Base-by-base conservation (phyloP, 2,113 vertebrate species). In the Arenaria interpres region DNA sequence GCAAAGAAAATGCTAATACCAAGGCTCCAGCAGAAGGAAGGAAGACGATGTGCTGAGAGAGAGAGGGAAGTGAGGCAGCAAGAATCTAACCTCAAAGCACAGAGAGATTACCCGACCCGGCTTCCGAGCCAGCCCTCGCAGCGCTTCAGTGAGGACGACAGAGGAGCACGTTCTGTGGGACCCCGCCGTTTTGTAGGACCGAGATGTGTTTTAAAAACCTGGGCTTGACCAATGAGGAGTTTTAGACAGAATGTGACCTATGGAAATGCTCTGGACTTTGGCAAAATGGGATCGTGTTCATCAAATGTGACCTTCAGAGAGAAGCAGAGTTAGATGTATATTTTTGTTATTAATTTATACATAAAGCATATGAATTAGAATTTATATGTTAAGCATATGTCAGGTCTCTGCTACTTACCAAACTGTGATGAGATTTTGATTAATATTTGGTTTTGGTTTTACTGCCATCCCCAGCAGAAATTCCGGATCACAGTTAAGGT, bases 31-130 rank as follows among this genome's bases (percentile, higher is more conserved):
- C 48, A 57, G 83, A 88, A 91, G 91, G 91, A 94, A 94, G 50
- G 62, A 53, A 33, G 67, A 72, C 22, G n/a, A 59, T 0, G 0
- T 93, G 71, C 71, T 93, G 67, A 93, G 77, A 74, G 46, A 46
- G 45, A 46, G 46, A 89, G 75, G 90, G 91, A 96, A 91, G 91
- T 66, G 88, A 90, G 73, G 71, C 93, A 83, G 89, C 87, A 75
- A 85, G 86, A 81, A 20, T 37, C 73, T 43, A 57, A 76, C 89
- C 93, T 90, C 89, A 68, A 33, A 90, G 78, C 81, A 46, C 15
- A 1, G 0, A 16, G 27, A 74, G 39, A 32, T 95, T 33, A 53
- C 57, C 35, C 2, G 32, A 73, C 53, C 24, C 19, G 1, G 2
- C 71, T 67, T 78, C 76, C 0, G 3, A 63, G 60, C 46, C 68